Evolutionary conservation across 1,140 invertebrate genomes (phyloP).

Genomic region (Drosophila setifemur): DNA sequence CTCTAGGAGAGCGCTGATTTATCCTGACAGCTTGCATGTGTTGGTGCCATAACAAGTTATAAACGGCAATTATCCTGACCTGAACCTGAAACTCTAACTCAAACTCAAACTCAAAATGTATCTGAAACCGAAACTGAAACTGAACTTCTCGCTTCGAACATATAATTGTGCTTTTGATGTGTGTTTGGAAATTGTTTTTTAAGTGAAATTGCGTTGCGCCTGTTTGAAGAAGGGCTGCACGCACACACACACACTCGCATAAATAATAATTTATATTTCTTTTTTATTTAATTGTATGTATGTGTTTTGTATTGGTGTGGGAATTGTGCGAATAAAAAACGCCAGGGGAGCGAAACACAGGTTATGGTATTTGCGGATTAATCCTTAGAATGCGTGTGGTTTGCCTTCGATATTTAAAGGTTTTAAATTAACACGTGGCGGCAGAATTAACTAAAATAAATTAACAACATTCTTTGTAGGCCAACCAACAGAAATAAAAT

Average conservation of each 20-base stretch:
- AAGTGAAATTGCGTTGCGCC: constrained; percentile 69
- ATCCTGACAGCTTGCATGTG: constrained; percentile 67
- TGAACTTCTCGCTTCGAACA: constrained; percentile 66
- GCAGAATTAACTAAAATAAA: neutral
- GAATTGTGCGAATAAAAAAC: constrained; percentile 26
- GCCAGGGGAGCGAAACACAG: constrained; percentile 56
- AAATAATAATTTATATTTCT: neutral
- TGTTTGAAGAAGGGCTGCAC: constrained; percentile 28
- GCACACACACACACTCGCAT: neutral
- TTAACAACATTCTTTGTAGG: no score
- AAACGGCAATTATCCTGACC: constrained; percentile 75
- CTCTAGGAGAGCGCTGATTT: constrained; percentile 16
- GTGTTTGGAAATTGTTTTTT: constrained; percentile 77
- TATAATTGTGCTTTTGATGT: constrained; percentile 73
- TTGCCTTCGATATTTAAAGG: no score
- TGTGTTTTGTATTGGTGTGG: constrained; percentile 35
- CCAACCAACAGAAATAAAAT: no score
- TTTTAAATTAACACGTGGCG: no score
- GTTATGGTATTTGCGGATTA: constrained; percentile 55
- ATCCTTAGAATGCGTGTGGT: constrained; percentile 40
- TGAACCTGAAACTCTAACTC: constrained; percentile 36
- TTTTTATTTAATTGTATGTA: constrained; percentile 26
- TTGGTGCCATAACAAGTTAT: constrained; percentile 79
- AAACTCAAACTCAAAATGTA: constrained; percentile 19
- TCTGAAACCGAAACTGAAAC: constrained; percentile 4